Evolutionary conservation across 2,888 invertebrate species (phyloP), one percentile per base, ranked within the genome.

Genomic region (Oscheius myriophilus): DNA sequence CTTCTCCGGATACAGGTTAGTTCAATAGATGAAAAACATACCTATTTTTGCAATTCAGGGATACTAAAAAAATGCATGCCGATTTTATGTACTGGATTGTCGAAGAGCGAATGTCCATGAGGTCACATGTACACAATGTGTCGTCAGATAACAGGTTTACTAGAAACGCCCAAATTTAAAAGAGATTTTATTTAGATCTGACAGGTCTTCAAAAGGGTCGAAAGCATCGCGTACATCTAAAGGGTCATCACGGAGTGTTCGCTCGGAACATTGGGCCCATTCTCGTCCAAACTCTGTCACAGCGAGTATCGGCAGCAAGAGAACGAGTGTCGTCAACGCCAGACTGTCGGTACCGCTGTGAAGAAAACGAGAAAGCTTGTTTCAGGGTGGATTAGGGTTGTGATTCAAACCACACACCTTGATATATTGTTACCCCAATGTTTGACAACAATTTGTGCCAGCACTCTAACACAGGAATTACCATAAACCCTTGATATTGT

Each of bases 11-110:
- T 73, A 75, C 46, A 69, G 72, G 66, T 66, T n/a, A 25, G 42
- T 14, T 33, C n/a, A n/a, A 51, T 55, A 21, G 18, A 55, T 55
- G 23, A 41, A 61, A 18, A 39, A 43, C 33, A 46, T 23, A 23
- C 9, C n/a, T 18, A n/a, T 49, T 11, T 46, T 61, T 1, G 26
- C 1, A 42, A 46, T 61, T 26, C 18, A 66, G 66, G 23, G 79
- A 81, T 62, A 78, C 79, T 4, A 71, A 67, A 46, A 78, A 78
- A 43, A 52, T 81, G 49, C 78, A 78, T 43, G 79, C 79, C 21
- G 81, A 81, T 53, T 81, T 81, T 62, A 81, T 81, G 81, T 81
- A 81, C 61, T 81, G 81, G 81, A 79, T 80, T 21, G 81, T 80
- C 41, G 81, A 81, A 61, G 81, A 81, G 64, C 49, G 79, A 43